Evolutionary conservation across 92 coral and sea anemone genomes (phyloP).

Genomic region (Blastomussa wellsi): DNA sequence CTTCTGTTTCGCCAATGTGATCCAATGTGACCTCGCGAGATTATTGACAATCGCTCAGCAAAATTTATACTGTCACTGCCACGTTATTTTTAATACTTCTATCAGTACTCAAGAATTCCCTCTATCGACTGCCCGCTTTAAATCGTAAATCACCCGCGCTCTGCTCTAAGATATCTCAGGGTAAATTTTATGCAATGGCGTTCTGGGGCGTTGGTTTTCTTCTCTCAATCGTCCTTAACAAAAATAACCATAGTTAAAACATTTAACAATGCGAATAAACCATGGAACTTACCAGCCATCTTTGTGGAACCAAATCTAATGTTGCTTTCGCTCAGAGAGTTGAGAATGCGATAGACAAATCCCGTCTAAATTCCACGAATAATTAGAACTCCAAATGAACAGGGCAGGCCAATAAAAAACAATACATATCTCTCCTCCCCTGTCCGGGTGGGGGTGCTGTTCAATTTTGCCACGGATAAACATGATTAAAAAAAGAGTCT

Average conservation of each 20-base stretch:
- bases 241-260: background rate
- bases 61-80: background rate
- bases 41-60: background rate
- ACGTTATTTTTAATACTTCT: background rate
- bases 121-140: background rate
- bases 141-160: background rate
- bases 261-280: background rate
- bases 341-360: background rate
- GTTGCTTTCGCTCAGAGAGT: background rate
- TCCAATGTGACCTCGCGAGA: background rate
- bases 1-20: background rate
- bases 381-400: background rate
- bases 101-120: background rate
- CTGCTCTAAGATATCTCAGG: too few relatives aligned
- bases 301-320: background rate
- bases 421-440: background rate
- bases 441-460: background rate
- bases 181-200: background rate
- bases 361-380: background rate
- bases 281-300: slow-evolving; percentile 23
- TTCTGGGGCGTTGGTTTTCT: slow-evolving; percentile 13
- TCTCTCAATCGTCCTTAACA: background rate
- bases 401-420: background rate
- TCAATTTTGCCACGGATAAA: background rate
- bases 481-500: too few relatives aligned